Percentiles rank a stretch among this genome's conserved stretches.
Conservation (phyloP, 1,140 invertebrate genomes). For the Neodiprion lecontei region DNA sequence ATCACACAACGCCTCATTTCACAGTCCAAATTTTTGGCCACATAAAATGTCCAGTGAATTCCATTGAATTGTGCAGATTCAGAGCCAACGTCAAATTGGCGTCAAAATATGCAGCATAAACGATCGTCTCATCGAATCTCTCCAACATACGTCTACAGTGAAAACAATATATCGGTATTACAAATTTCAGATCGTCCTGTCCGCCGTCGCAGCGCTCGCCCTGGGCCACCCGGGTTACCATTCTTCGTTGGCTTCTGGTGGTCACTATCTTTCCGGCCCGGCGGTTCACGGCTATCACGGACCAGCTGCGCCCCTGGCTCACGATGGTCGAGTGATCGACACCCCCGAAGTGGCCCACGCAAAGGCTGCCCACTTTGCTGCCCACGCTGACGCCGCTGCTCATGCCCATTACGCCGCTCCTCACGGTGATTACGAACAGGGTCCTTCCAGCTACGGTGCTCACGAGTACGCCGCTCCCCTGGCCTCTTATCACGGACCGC, state of each 20-base stretch:
- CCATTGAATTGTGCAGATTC: too few relatives aligned
- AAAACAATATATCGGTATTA: too few relatives aligned
- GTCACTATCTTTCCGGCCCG: not conserved
- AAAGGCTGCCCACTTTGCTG: constrained; percentile 65
- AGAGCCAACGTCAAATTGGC: too few relatives aligned
- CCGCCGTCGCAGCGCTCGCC: constrained; percentile 34
- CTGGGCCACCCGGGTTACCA: constrained; percentile 33
- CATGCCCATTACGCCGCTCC: constrained; percentile 12
- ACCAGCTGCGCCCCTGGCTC: constrained; percentile 37
- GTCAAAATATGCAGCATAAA: too few relatives aligned
- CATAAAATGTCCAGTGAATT: not conserved
- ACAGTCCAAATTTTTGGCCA: not conserved
- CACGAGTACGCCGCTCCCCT: constrained; percentile 19
- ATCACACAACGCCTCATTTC: not conserved
- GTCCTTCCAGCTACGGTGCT: not conserved
- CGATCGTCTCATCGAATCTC: too few relatives aligned
- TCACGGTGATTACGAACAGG: not conserved
- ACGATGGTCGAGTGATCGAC: constrained; percentile 57
- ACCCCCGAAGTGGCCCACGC: constrained; percentile 68
- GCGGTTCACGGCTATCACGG: not conserved
- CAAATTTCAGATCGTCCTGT: constrained; percentile 32
- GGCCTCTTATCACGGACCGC: constrained; percentile 52
- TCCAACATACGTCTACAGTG: too few relatives aligned
- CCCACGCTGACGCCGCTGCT: constrained; percentile 59
- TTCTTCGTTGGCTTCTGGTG: constrained; percentile 24